Evolutionary conservation across 2,797 vertebrate genomes (phyloP).

Genomic region (Sebastes flavidus): DNA sequence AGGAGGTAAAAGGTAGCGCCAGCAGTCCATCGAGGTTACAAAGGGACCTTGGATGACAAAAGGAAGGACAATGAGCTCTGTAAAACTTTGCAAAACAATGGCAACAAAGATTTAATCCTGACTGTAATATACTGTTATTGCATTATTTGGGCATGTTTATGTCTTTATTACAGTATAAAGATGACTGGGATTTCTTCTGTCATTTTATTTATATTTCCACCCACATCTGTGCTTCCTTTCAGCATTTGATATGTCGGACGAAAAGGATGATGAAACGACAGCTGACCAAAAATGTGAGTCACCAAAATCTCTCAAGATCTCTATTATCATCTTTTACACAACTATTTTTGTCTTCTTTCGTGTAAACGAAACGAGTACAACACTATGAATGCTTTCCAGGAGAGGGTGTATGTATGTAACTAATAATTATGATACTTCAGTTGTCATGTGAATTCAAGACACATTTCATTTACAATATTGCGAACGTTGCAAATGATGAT

Average conservation of each 20-base stretch:
- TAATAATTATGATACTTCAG: too few relatives aligned
- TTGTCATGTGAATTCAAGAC: too few relatives aligned
- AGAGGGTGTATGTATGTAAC: too few relatives aligned
- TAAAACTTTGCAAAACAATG: not conserved
- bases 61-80: not conserved
- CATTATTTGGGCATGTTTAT: not conserved
- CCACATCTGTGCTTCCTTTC: constrained; percentile 33
- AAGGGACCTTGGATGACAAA: not conserved
- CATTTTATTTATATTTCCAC: not conserved
- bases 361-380: too few relatives aligned
- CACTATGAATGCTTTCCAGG: too few relatives aligned
- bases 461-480: too few relatives aligned
- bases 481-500: too few relatives aligned
- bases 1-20: not conserved
- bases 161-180: not conserved
- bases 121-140: not conserved
- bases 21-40: too few relatives aligned
- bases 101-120: not conserved
- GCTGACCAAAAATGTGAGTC: constrained; percentile 61
- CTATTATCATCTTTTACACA: too few relatives aligned
- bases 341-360: too few relatives aligned
- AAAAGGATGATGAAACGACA: constrained; percentile 30
- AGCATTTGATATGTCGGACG: constrained; percentile 83
- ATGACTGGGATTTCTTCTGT: not conserved
- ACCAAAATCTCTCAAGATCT: too few relatives aligned